phyloP scores from a whole-genome alignment of 2,113 vertebrate genomes.

The Gracilinanus agilis region DNA sequence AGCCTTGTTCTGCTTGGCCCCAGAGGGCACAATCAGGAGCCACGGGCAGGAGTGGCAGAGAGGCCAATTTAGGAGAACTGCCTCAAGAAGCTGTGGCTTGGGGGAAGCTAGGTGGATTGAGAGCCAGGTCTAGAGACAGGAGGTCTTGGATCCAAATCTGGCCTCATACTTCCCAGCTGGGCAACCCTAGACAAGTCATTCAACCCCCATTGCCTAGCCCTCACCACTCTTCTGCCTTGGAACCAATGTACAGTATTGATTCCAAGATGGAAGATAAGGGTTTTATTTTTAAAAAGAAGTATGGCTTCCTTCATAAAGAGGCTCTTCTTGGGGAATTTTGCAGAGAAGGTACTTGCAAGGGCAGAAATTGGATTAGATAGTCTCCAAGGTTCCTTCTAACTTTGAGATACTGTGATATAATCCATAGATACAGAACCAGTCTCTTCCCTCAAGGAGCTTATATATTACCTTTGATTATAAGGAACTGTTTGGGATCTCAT shows the following conservation, averaged over 20 bases:
- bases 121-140: too few species aligned
- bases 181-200: too few species aligned
- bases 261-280: too few species aligned
- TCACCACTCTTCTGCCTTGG: too few species aligned
- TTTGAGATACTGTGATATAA: neutral
- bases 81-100: too few species aligned
- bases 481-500: neutral
- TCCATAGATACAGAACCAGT: neutral
- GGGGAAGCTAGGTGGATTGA: too few species aligned
- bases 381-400: neutral
- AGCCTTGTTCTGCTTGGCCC: neutral
- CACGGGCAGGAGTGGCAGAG: neutral
- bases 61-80: neutral
- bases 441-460: neutral
- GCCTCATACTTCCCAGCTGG: too few species aligned
- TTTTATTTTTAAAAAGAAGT: too few species aligned
- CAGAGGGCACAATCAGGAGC: neutral
- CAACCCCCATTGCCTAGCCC: too few species aligned
- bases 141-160: too few species aligned
- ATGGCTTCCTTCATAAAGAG: neutral
- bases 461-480: neutral
- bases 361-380: neutral
- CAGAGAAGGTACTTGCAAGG: neutral
- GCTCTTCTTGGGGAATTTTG: neutral
- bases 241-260: too few species aligned